phyloP scores from a whole-genome alignment of 1,140 invertebrate genomes.

The Zelostemma sp. region DNA sequence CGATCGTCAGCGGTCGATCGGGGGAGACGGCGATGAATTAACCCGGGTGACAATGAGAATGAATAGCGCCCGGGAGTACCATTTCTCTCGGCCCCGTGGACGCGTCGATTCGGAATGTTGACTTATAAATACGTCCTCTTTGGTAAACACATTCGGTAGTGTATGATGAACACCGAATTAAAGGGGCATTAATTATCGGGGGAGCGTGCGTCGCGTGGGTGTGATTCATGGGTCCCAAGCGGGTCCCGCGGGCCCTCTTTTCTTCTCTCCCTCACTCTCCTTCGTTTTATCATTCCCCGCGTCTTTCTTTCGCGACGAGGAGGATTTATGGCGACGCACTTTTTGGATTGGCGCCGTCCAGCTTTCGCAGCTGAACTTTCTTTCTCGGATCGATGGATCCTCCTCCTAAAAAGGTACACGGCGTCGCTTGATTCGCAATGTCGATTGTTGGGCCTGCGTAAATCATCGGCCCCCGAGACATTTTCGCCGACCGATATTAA shows the following conservation, averaged over 20 bases:
- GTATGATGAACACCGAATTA: constrained; percentile 65
- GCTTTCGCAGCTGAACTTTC: constrained; percentile 46
- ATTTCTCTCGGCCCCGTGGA: constrained; percentile 47
- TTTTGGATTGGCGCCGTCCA: constrained; percentile 51
- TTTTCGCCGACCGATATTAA: constrained; percentile 43
- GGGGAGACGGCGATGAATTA: constrained; percentile 16
- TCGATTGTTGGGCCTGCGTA: constrained; percentile 43
- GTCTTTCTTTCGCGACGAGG: constrained; percentile 23
- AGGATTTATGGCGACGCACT: constrained; percentile 52
- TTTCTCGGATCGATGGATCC: constrained; percentile 41
- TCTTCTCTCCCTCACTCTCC: constrained; percentile 18
- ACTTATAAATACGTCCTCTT: constrained; percentile 45
- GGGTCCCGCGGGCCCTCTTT: constrained; percentile 27
- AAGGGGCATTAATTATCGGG: constrained; percentile 67
- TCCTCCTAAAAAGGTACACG: constrained; percentile 44
- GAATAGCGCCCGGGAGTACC: constrained; percentile 51
- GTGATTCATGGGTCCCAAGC: constrained; percentile 62
- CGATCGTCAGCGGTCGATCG: constrained; percentile 31
- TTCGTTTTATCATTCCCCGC: constrained; percentile 33
- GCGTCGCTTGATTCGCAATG: constrained; percentile 44
- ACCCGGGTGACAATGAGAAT: constrained; percentile 60
- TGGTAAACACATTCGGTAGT: constrained; percentile 59
- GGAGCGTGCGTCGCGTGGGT: constrained; percentile 60
- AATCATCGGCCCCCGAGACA: constrained; percentile 38
- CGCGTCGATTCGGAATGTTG: constrained; percentile 8